These are phyloP conservation scores for Cyanoliseus patagonus DNA, from an alignment of 2,113 vertebrate genomes.

Conservation along the genomic window DNA sequence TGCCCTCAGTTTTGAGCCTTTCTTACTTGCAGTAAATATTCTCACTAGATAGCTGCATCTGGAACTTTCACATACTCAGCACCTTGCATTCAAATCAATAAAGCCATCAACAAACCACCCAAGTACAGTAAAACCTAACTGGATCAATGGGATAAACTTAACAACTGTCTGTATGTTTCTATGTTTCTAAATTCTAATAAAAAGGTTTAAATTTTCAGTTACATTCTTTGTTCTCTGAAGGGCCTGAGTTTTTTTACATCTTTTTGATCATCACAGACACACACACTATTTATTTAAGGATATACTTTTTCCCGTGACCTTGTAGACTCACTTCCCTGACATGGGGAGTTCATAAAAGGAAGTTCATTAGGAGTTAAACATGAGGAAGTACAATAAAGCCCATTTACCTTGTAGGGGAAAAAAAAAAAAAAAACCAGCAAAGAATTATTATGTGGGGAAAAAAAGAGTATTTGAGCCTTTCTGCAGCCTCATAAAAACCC, in stretches of 20 bases:
- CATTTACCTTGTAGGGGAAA: background rate
- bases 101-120: background rate
- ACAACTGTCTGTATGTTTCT: background rate
- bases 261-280: background rate
- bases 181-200: background rate
- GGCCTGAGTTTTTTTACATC: background rate
- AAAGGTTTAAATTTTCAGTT: background rate
- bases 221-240: background rate
- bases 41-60: background rate
- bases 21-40: background rate
- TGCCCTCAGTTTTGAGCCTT: background rate
- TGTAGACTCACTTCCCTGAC: background rate
- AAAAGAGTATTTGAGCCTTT: background rate
- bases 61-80: background rate
- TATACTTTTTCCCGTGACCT: constrained; percentile 43
- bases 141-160: background rate
- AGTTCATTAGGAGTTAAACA: background rate
- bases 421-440: background rate
- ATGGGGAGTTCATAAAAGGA: background rate
- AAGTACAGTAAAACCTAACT: background rate
- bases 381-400: background rate
- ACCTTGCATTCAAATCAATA: background rate
- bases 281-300: background rate
- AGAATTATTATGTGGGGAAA: background rate
- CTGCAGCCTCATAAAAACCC: background rate